Percentiles rank a stretch among this genome's conserved stretches.
These are phyloP conservation scores for Corythaeola cristata DNA, from an alignment of 2,113 vertebrate genomes.

Conservation along the genomic window DNA sequence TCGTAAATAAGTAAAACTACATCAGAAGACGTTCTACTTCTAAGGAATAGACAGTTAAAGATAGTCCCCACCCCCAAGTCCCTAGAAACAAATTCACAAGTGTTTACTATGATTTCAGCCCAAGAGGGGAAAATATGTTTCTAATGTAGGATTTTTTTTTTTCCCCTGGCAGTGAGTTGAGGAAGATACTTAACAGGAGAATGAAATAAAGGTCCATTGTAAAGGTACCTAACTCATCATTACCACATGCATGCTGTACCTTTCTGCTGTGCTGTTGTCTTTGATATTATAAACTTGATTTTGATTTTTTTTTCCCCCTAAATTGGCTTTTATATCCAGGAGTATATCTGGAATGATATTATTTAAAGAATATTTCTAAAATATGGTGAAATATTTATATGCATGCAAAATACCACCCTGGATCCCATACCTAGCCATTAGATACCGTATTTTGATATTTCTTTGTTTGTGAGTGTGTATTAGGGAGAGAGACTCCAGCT, in stretches of 20 bases:
- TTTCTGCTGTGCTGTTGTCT: conserved; percentile 43
- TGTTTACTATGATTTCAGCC: conserved; percentile 32
- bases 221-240: conserved; percentile 70
- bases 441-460: conserved; percentile 38
- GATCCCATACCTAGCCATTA: conserved; percentile 45
- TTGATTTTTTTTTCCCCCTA: background rate
- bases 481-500: background rate
- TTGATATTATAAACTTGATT: conserved; percentile 5
- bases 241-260: conserved; percentile 54
- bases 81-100: background rate
- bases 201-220: conserved; percentile 65
- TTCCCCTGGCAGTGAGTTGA: conserved; percentile 48
- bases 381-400: conserved; percentile 16
- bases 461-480: background rate
- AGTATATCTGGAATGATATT: conserved; percentile 5
- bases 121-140: conserved; percentile 40
- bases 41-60: conserved; percentile 66
- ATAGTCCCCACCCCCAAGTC: background rate
- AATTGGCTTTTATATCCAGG: background rate
- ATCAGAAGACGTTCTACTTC: conserved; percentile 51
- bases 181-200: conserved; percentile 9
- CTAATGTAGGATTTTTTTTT: conserved; percentile 6
- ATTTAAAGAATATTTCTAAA: conserved; percentile 42
- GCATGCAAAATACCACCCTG: background rate
- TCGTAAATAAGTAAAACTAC: conserved; percentile 73